Percentiles rank a stretch among this genome's conserved stretches.
Conservation (phyloP, 2,888 invertebrate species). For the Lasioglossum vierecki region DNA sequence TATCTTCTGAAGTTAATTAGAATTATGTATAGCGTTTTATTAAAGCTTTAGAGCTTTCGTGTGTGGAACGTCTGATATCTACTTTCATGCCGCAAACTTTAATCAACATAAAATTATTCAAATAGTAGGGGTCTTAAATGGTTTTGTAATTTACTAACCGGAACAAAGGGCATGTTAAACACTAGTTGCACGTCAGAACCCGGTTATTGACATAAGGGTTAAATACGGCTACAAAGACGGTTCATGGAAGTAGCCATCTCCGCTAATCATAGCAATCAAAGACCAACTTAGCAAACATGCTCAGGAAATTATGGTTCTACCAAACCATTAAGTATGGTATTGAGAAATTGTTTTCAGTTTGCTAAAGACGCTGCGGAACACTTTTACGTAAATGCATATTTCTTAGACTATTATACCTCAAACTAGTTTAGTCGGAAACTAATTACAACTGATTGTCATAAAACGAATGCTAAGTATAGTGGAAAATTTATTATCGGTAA, state of each 20-base stretch:
- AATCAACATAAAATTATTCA: slow-evolving; percentile 1
- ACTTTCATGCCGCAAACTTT: neutral
- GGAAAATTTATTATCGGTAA: neutral
- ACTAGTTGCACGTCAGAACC: neutral
- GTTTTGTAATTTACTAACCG: neutral
- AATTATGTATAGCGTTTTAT: neutral
- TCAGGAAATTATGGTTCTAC: neutral
- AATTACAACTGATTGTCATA: neutral
- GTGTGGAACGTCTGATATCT: neutral
- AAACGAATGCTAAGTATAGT: neutral
- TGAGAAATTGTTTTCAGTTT: neutral
- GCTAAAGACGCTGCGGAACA: neutral
- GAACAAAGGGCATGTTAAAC: slow-evolving; percentile 3
- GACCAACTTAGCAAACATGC: neutral
- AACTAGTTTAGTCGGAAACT: neutral
- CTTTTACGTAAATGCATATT: neutral
- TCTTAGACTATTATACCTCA: neutral
- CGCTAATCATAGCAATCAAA: slow-evolving; percentile 8
- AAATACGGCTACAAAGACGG: neutral
- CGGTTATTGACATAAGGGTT: slow-evolving; percentile 6
- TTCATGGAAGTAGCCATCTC: neutral
- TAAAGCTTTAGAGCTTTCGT: neutral
- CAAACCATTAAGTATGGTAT: neutral
- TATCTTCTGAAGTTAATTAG: neutral
- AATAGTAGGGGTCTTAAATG: neutral